Base-by-base conservation (phyloP, 2,797 vertebrate genomes). In the Pogonophryne albipinna region DNA sequence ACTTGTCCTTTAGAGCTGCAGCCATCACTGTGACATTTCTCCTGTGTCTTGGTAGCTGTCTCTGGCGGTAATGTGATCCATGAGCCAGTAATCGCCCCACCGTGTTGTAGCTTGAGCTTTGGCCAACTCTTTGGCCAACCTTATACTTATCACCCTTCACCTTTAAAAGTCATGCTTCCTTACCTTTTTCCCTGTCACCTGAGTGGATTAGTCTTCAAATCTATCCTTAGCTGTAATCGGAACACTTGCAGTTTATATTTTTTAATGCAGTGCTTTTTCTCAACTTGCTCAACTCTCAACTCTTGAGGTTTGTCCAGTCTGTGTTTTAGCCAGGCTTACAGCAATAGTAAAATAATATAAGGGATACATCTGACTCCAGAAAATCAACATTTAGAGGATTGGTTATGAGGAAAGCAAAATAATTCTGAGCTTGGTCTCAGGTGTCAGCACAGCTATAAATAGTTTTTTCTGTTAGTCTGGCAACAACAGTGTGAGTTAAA, bases 91-190 rank as follows among this genome's bases (percentile, higher is more conserved):
- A 66, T 71, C 51, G 62, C 65, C 78, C 81, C 78, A 57, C 63
- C 1, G 2, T 4, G 61, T 68, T 67, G 66, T 59, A 56, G 62
- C 82, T 74, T 73, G 49, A 41, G 65, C 78, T 69, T 45, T 74
- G 71, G 64, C 1, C 64, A 73, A 49, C 20, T 71, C 31, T 72
- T 74, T 19, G 46, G 67, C 55, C 46, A 63, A 84, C 73, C 78
- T 85, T 76, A 78, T 52, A 74, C 70, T 47, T 38, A 57, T 89
- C 88, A 94, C 92, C 91, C 82, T 51, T 91, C 23, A 16, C 85
- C 84, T 92, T 93, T 93, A 92, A 94, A 95, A 91, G 91, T 86
- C 91, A 93, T 75, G 71, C 61, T 86, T 86, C 80, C 83, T 87
- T 80, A 79, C 73, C 71, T 80, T 85, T 85, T 80, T 71, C 65